Evolutionary conservation across 2,888 invertebrate genomes (phyloP).

Genomic region (Sminthurinus aureus): DNA sequence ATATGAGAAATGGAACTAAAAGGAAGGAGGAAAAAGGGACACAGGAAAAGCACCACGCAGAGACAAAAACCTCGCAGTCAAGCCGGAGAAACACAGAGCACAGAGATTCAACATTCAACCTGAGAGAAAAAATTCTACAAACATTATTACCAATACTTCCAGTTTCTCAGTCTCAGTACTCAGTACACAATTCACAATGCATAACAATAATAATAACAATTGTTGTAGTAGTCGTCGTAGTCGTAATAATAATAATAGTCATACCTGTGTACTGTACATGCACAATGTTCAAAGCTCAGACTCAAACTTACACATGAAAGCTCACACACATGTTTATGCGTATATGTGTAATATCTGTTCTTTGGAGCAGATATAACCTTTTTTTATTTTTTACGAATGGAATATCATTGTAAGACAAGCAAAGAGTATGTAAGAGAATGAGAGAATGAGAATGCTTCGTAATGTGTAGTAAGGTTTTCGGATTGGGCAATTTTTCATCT

Average conservation of each 20-base stretch:
- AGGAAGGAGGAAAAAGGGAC: conserved; percentile 34
- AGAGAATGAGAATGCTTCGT: not conserved
- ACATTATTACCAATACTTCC: conserved; percentile 29
- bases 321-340: conserved; percentile 1
- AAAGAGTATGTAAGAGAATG: not conserved
- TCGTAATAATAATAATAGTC: not conserved
- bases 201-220: not conserved
- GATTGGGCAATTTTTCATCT: conserved; percentile 57
- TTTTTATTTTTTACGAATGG: not conserved
- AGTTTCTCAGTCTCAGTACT: not conserved
- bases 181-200: not conserved
- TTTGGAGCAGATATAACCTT: not conserved
- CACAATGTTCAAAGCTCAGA: not conserved
- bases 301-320: not conserved
- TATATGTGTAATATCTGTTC: not conserved
- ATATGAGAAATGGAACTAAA: conserved; percentile 25
- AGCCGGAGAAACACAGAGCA: conserved; percentile 13
- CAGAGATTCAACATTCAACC: conserved; percentile 10
- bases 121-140: conserved; percentile 32
- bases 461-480: conserved; percentile 39
- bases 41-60: conserved; percentile 52
- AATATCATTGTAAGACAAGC: conserved; percentile 11
- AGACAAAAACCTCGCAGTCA: conserved; percentile 43
- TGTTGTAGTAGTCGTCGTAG: too few relatives aligned
- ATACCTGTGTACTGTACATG: not conserved